Evolutionary conservation across 2,797 vertebrate species (phyloP).

Genomic region (Spondyliosoma cantharus): DNA sequence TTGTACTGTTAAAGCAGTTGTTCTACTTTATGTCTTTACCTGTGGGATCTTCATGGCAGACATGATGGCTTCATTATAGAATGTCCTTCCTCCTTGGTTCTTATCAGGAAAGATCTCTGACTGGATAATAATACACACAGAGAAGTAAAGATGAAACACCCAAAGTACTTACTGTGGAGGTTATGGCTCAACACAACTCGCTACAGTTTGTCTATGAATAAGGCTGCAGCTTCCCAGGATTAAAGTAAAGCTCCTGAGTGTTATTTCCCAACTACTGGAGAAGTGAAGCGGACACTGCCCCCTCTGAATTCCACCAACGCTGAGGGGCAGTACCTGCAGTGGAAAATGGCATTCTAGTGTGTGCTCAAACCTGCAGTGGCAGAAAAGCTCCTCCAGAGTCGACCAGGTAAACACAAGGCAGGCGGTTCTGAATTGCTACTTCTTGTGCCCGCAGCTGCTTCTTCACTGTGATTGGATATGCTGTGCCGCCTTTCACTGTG

Average conservation of each 20-base stretch:
- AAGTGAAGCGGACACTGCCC: too few species aligned
- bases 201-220: too few species aligned
- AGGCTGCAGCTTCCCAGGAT: too few species aligned
- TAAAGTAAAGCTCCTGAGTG: too few species aligned
- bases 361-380: constrained; percentile 85
- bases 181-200: too few species aligned
- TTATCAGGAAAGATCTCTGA: constrained; percentile 93
- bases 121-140: constrained; percentile 69
- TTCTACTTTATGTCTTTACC: constrained; percentile 75
- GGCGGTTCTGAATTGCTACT: constrained; percentile 87
- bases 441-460: constrained; percentile 89
- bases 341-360: background rate
- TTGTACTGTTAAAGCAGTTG: background rate
- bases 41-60: constrained; percentile 91
- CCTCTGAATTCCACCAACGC: too few species aligned
- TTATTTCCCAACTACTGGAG: too few species aligned
- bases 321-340: too few species aligned
- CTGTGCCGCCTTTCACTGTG: constrained; percentile 89
- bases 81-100: constrained; percentile 87
- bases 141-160: background rate
- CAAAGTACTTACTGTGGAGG: background rate
- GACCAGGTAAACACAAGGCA: constrained; percentile 87
- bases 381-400: constrained; percentile 91
- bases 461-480: constrained; percentile 89
- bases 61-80: constrained; percentile 92